These are phyloP conservation scores for Takifugu rubripes DNA, from an alignment of 2,797 vertebrate genomes.

Conservation along the genomic window DNA sequence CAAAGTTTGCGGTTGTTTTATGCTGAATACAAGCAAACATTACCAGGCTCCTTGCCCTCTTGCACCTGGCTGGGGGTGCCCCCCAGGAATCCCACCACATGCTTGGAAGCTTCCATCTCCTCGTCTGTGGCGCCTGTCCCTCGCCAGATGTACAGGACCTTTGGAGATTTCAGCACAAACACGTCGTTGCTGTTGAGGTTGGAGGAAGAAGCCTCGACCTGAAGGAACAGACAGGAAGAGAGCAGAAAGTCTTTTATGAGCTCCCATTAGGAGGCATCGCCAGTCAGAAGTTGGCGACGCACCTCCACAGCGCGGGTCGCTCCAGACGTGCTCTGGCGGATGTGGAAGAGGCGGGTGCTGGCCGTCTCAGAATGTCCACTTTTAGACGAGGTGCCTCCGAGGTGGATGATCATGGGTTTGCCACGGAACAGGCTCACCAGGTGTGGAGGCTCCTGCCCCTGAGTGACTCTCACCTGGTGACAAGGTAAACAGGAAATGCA, in stretches of 20 bases:
- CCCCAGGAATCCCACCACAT: conserved; percentile 68
- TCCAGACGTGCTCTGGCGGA: conserved; percentile 71
- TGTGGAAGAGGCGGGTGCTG: conserved; percentile 76
- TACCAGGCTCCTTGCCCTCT: conserved; percentile 80
- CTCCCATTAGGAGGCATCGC: neutral
- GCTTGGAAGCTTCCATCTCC: conserved; percentile 70
- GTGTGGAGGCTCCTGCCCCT: conserved; percentile 81
- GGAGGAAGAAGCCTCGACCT: conserved; percentile 66
- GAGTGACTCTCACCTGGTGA: conserved; percentile 78
- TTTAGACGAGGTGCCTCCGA: conserved; percentile 78
- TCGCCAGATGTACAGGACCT: conserved; percentile 67
- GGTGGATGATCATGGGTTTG: conserved; percentile 79
- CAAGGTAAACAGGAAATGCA: neutral
- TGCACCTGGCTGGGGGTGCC: conserved; percentile 61
- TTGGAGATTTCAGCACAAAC: conserved; percentile 74
- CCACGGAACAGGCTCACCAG: conserved; percentile 80
- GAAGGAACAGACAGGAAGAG: neutral
- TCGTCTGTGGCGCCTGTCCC: conserved; percentile 71
- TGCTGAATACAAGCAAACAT: conserved; percentile 10
- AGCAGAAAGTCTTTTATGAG: neutral
- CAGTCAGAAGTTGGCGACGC: conserved; percentile 12
- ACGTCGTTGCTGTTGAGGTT: conserved; percentile 80
- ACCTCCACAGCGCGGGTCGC: conserved; percentile 79
- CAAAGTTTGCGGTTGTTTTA: neutral
- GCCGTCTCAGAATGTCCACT: conserved; percentile 60